phyloP scores from a whole-genome alignment of 2,113 vertebrate genomes.

The Amphiprion ocellaris region DNA sequence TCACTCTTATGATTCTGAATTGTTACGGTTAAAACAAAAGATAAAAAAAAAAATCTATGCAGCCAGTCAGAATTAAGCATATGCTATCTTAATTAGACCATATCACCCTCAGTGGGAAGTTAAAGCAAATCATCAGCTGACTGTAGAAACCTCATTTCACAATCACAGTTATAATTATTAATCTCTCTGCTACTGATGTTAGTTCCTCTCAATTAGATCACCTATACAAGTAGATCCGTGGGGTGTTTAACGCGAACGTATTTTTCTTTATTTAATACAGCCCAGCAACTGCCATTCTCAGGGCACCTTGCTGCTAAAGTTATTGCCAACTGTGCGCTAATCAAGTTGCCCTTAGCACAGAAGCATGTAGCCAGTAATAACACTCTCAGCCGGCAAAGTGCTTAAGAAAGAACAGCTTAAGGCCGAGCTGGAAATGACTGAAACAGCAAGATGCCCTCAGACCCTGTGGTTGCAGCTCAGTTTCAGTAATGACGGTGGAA shows the following conservation, averaged over 20 bases:
- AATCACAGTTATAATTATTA: constrained; percentile 50
- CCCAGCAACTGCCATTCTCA: constrained; percentile 11
- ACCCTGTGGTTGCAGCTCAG: constrained; percentile 19
- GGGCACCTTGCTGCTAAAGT: constrained; percentile 53
- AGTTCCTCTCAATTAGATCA: constrained; percentile 40
- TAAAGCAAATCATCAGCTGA: constrained; percentile 28
- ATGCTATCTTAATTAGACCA: constrained; percentile 20
- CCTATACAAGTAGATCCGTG: constrained; percentile 9
- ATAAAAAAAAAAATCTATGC: neutral
- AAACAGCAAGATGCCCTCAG: constrained; percentile 11
- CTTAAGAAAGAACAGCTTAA: constrained; percentile 29
- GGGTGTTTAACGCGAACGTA: neutral
- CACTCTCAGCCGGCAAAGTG: constrained; percentile 29
- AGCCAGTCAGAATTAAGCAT: constrained; percentile 7
- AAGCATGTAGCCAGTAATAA: constrained; percentile 38
- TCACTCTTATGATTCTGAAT: neutral
- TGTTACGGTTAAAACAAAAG: neutral
- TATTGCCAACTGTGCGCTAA: constrained; percentile 59
- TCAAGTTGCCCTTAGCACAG: constrained; percentile 46
- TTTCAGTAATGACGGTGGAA: constrained; percentile 10
- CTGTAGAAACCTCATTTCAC: constrained; percentile 36
- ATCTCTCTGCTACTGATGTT: neutral
- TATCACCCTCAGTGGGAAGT: constrained; percentile 13
- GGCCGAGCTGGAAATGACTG: constrained; percentile 36
- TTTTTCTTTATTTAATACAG: constrained; percentile 51